Evolutionary conservation across 1,140 invertebrate species (phyloP).

Genomic region (Metopolophium dirhodum): DNA sequence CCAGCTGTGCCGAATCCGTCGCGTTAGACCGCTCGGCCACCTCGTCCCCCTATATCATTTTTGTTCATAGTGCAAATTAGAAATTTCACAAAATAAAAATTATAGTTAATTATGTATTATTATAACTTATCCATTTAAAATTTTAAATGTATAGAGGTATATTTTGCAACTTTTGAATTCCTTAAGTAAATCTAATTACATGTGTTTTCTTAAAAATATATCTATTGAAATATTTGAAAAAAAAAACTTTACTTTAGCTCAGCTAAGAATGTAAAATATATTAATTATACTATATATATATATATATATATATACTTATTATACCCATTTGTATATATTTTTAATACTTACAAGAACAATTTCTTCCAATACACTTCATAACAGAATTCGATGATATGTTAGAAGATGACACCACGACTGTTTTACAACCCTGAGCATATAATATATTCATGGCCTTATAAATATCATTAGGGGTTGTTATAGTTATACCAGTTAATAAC

Average conservation of each 20-base stretch:
- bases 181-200: not conserved
- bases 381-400: constrained; percentile 71
- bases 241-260: not conserved
- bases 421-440: constrained; percentile 82
- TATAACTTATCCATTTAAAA: not conserved
- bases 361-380: constrained; percentile 77
- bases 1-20: too few species aligned
- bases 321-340: not conserved
- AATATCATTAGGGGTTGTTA: constrained; percentile 74
- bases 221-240: not conserved
- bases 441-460: constrained; percentile 77
- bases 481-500: constrained; percentile 77
- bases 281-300: not conserved
- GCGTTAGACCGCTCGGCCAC: too few species aligned
- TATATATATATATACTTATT: not conserved
- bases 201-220: not conserved
- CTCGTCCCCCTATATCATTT: not conserved
- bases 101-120: too few species aligned
- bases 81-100: not conserved
- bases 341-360: constrained; percentile 65
- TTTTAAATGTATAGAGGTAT: not conserved
- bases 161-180: not conserved
- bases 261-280: not conserved
- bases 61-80: too few species aligned
- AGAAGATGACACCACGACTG: constrained; percentile 86